phyloP scores from a whole-genome alignment of 2,888 invertebrate species.

The Drosophila testacea region DNA sequence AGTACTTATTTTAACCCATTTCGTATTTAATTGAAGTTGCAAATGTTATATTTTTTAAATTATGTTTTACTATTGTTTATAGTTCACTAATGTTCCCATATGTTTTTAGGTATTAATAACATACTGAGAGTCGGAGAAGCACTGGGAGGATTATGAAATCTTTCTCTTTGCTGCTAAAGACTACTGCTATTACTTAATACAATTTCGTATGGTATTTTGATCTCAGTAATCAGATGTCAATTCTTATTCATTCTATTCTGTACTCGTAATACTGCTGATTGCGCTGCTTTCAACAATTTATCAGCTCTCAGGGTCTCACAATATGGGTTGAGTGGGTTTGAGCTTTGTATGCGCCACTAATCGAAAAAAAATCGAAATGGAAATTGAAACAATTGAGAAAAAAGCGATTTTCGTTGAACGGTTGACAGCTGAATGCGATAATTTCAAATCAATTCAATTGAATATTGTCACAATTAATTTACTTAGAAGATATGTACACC shows the following conservation, averaged over 20 bases:
- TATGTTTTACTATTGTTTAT: background rate
- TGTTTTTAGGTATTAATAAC: no score
- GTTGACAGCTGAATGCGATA: conserved; percentile 78
- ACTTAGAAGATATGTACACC: conserved; percentile 73
- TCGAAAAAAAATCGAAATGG: conserved; percentile 7
- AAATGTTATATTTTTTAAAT: background rate
- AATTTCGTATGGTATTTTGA: background rate
- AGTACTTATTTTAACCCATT: background rate
- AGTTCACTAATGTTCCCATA: no score
- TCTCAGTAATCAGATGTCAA: background rate
- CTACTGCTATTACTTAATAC: background rate
- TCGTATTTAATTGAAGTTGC: background rate
- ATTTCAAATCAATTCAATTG: conserved; percentile 83
- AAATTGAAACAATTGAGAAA: conserved; percentile 61
- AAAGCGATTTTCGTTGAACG: conserved; percentile 37
- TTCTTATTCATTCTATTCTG: background rate
- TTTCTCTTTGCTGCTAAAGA: no score
- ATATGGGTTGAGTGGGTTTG: background rate
- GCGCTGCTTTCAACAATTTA: background rate
- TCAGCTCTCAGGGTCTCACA: background rate
- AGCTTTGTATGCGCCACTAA: background rate
- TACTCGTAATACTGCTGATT: background rate
- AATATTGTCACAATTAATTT: conserved; percentile 84
- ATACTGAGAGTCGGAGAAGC: no score
- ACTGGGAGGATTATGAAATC: no score